phyloP scores from a whole-genome alignment of 2,113 vertebrate genomes.

The Progne subis region DNA sequence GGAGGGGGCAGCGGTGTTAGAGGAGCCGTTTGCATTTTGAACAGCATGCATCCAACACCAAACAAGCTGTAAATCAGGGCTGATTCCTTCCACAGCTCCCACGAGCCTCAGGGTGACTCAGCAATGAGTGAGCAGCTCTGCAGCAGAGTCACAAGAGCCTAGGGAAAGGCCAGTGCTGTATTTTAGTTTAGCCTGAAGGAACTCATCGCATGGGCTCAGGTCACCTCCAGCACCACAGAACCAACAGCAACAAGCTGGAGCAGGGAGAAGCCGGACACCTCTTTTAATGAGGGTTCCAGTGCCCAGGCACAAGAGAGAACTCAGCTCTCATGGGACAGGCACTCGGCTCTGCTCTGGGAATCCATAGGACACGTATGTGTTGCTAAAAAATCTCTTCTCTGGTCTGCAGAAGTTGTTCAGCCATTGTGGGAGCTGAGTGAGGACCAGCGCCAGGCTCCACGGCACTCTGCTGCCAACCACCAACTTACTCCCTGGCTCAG shows the following conservation, averaged over 20 bases:
- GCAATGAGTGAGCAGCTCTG: slow-evolving; percentile 49
- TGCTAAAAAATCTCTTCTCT: neutral
- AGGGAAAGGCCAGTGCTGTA: neutral
- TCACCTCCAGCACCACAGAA: neutral
- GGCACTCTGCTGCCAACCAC: neutral
- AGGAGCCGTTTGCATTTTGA: neutral
- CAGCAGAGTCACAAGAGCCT: slow-evolving; percentile 1
- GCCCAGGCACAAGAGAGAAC: neutral
- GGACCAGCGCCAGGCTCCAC: neutral
- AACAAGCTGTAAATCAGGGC: slow-evolving; percentile 22
- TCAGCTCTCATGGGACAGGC: neutral
- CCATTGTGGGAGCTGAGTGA: neutral
- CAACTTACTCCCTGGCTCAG: slow-evolving; percentile 61
- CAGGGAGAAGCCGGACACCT: neutral
- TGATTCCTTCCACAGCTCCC: slow-evolving; percentile 12
- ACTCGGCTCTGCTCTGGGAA: neutral
- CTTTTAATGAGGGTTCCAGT: neutral
- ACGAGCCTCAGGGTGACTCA: neutral
- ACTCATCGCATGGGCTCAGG: neutral
- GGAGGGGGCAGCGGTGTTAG: neutral
- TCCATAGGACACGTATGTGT: neutral
- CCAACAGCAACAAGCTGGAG: neutral
- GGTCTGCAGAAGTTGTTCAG: slow-evolving; percentile 45
- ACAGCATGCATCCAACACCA: slow-evolving; percentile 47
- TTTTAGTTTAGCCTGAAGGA: slow-evolving; percentile 9